phyloP scores from a whole-genome alignment of 1,140 invertebrate genomes.

The Tetragnatha versicolor region DNA sequence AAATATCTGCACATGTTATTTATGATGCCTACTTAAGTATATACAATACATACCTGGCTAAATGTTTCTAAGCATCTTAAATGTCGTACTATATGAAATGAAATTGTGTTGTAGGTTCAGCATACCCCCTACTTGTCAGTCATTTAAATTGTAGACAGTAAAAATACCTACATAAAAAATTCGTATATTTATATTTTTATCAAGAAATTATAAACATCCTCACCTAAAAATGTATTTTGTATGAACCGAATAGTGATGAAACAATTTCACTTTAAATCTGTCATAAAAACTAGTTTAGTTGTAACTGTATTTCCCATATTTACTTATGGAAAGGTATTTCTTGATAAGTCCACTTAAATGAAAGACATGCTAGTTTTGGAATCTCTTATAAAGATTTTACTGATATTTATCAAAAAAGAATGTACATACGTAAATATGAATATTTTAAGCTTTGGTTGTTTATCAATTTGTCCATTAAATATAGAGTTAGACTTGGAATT shows the following conservation, averaged over 20 bases:
- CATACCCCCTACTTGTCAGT: not conserved
- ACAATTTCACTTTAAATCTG: not conserved
- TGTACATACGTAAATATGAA: not conserved
- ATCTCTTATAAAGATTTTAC: not conserved
- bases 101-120: not conserved
- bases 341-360: not conserved
- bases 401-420: not conserved
- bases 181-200: conserved; percentile 14
- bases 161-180: not conserved
- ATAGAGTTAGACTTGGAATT: not conserved
- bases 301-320: not conserved
- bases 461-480: not conserved
- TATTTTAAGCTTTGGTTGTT: not conserved
- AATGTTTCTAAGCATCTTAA: not conserved
- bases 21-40: not conserved
- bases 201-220: not conserved
- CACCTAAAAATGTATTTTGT: conserved; percentile 1
- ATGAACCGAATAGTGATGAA: not conserved
- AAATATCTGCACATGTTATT: not conserved
- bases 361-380: not conserved
- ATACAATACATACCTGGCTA: not conserved
- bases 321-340: not conserved
- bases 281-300: too few species aligned
- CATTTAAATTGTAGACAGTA: conserved; percentile 1
- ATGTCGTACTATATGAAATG: not conserved